A percentile compares a stretch with the other conserved stretches of the same genome.
Conservation (phyloP, 1,140 invertebrate genomes). For the Euura lappo region DNA sequence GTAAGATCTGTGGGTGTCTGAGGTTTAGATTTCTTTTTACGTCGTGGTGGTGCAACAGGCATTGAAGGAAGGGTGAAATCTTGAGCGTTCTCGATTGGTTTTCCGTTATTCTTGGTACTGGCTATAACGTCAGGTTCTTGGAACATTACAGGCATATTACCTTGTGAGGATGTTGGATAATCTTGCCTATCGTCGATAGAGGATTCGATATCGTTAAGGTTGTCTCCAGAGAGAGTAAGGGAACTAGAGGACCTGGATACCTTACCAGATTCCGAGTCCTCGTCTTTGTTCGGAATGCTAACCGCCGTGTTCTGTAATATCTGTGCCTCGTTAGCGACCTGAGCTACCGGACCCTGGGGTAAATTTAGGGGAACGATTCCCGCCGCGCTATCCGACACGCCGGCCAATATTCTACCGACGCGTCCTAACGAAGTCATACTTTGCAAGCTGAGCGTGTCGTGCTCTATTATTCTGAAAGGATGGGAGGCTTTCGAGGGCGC, state of each 20-base stretch:
- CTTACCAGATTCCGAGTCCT: slow-evolving; percentile 53
- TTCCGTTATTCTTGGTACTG: slow-evolving; percentile 79
- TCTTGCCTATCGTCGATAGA: slow-evolving; percentile 43
- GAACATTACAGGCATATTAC: slow-evolving; percentile 55
- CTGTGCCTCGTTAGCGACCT: slow-evolving; percentile 46
- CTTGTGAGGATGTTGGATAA: slow-evolving; percentile 39
- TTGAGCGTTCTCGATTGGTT: slow-evolving; percentile 38
- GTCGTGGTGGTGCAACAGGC: slow-evolving; percentile 82
- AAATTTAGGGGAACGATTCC: slow-evolving; percentile 41
- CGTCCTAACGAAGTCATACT: slow-evolving; percentile 85
- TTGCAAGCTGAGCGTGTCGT: slow-evolving; percentile 84
- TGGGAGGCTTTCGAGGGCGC: slow-evolving; percentile 68
- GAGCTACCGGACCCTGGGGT: slow-evolving; percentile 35
- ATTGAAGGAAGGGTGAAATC: slow-evolving; percentile 31
- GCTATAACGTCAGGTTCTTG: slow-evolving; percentile 93
- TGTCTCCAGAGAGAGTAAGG: slow-evolving; percentile 50
- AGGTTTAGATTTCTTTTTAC: slow-evolving; percentile 75
- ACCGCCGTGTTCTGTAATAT: slow-evolving; percentile 43
- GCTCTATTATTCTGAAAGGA: slow-evolving; percentile 84
- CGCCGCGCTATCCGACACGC: slow-evolving; percentile 64
- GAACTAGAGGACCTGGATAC: slow-evolving; percentile 55
- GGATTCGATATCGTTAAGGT: slow-evolving; percentile 47
- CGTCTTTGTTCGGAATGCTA: slow-evolving; percentile 53
- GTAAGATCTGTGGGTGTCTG: slow-evolving; percentile 60
- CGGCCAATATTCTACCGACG: slow-evolving; percentile 76